Conservation (phyloP, 2,113 vertebrate genomes). For the Cynoglossus semilaevis region DNA sequence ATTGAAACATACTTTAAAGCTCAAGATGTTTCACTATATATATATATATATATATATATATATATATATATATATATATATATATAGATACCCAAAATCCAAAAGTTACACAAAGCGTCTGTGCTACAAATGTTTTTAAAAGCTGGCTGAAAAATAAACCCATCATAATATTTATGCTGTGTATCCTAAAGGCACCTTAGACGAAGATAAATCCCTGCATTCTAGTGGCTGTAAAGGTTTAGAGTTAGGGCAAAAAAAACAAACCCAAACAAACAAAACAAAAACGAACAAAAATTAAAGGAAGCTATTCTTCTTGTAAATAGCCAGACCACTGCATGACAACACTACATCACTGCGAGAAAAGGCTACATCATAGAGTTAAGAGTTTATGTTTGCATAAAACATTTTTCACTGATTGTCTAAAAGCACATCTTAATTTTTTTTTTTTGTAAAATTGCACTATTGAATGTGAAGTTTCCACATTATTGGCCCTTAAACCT, state of each 20-base stretch:
- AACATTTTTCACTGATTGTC: constrained; percentile 54
- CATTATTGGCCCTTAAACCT: constrained; percentile 11
- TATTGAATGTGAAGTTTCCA: constrained; percentile 22
- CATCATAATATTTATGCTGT: constrained; percentile 19
- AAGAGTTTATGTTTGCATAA: constrained; percentile 51
- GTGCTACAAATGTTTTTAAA: constrained; percentile 23
- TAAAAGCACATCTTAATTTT: constrained; percentile 38
- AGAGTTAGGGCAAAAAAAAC: constrained; percentile 12
- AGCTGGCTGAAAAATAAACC: constrained; percentile 41
- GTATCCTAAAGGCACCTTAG: constrained; percentile 68
- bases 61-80: too few species aligned
- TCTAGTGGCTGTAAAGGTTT: constrained; percentile 32
- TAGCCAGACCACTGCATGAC: constrained; percentile 30
- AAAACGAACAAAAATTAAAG: background rate
- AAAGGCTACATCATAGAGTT: constrained; percentile 46
- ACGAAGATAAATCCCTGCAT: constrained; percentile 57
- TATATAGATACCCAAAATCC: constrained; percentile 29
- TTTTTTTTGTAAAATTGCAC: constrained; percentile 20
- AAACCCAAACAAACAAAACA: too few species aligned
- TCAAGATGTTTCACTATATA: constrained; percentile 9
- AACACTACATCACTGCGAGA: constrained; percentile 35
- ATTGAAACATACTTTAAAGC: constrained; percentile 30
- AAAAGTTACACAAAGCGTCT: constrained; percentile 18
- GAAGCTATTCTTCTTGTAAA: constrained; percentile 25
- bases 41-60: too few species aligned